phyloP scores from a whole-genome alignment of 2,888 invertebrate species.

The Eupithecia abbreviata region DNA sequence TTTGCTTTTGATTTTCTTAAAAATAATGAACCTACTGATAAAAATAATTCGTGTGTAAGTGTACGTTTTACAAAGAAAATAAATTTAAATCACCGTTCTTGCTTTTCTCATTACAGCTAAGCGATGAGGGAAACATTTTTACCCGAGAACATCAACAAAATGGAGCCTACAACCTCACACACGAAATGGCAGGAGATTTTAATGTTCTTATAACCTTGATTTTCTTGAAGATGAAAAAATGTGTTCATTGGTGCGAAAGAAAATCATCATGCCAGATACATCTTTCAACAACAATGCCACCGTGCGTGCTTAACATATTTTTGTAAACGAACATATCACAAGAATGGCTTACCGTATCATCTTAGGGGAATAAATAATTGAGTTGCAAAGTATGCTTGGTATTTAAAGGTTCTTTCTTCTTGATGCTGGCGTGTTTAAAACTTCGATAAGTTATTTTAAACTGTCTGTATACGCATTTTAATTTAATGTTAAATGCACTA shows the following conservation, averaged over 20 bases:
- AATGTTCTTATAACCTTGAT: conserved; percentile 71
- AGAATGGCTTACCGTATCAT: conserved; percentile 62
- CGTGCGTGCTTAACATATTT: conserved; percentile 76
- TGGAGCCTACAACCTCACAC: conserved; percentile 58
- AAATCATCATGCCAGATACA: conserved; percentile 76
- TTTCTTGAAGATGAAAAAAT: conserved; percentile 72
- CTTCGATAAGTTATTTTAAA: neutral
- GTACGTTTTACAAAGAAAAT: conserved; percentile 62
- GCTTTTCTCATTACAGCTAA: conserved; percentile 71
- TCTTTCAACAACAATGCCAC: conserved; percentile 69
- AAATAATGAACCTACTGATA: conserved; percentile 48
- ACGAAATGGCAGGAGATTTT: conserved; percentile 66
- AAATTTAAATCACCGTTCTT: conserved; percentile 74
- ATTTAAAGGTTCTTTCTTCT: conserved; percentile 50
- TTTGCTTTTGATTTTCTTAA: neutral
- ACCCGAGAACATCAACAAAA: conserved; percentile 65
- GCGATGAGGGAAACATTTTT: conserved; percentile 67
- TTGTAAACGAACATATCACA: conserved; percentile 68
- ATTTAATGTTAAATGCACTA: no score
- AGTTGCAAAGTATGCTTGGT: conserved; percentile 65
- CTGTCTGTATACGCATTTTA: no score
- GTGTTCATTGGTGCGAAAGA: conserved; percentile 75
- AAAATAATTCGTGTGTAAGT: conserved; percentile 63
- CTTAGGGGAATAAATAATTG: conserved; percentile 72
- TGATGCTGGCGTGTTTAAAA: neutral